Evolutionary conservation across 2,888 invertebrate species (phyloP).

Genomic region (Octonoba sinensis): DNA sequence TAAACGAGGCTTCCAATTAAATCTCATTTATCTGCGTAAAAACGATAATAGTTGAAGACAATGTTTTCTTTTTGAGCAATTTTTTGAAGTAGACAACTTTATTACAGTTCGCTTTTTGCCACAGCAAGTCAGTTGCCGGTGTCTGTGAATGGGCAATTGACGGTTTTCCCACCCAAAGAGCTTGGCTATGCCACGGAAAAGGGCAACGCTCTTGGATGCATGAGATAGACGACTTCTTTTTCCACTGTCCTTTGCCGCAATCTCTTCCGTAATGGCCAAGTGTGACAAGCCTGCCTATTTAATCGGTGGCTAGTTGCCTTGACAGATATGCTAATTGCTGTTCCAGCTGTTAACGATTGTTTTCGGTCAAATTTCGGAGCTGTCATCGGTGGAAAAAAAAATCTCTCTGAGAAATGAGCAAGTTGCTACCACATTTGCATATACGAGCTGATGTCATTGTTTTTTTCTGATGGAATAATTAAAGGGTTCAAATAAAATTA

Average conservation of each 20-base stretch:
- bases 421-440: neutral
- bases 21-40: slow-evolving; percentile 22
- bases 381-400: neutral
- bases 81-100: slow-evolving; percentile 10
- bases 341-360: slow-evolving; percentile 13
- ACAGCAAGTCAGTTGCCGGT: neutral
- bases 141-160: slow-evolving; percentile 49
- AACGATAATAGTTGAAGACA: slow-evolving; percentile 8
- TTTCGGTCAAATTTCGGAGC: slow-evolving; percentile 5
- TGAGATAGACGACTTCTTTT: slow-evolving; percentile 49
- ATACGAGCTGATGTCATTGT: neutral
- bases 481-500: too few relatives aligned
- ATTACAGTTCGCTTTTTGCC: slow-evolving; percentile 33
- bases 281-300: slow-evolving; percentile 9
- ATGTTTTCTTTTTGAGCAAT: slow-evolving; percentile 4
- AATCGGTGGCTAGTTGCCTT: slow-evolving; percentile 22
- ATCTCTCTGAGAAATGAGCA: too few relatives aligned
- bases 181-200: slow-evolving; percentile 20
- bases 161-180: slow-evolving; percentile 47
- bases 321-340: slow-evolving; percentile 51
- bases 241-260: slow-evolving; percentile 39
- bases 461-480: slow-evolving; percentile 4
- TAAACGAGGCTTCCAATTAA: slow-evolving; percentile 21
- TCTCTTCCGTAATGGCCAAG: slow-evolving; percentile 22
- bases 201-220: slow-evolving; percentile 55